Conservation (phyloP, 2,797 vertebrate species). For the Champsocephalus esox region DNA sequence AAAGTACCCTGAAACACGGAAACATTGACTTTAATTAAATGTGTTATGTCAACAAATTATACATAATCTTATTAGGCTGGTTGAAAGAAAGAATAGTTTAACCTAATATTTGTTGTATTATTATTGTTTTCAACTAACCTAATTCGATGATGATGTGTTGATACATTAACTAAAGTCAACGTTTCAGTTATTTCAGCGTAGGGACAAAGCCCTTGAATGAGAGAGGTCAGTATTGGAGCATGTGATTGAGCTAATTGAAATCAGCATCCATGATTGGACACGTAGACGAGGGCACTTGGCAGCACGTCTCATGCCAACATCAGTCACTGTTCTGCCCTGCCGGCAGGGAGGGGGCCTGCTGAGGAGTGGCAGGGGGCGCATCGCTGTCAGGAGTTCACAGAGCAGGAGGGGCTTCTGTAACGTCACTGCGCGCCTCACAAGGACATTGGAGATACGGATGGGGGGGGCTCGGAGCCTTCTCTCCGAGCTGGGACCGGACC, state of each 20-base stretch:
- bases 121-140: no score
- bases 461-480: constrained; percentile 57
- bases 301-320: constrained; percentile 78
- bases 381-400: constrained; percentile 61
- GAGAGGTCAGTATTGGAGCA: constrained; percentile 75
- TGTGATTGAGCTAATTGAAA: constrained; percentile 83
- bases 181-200: background rate
- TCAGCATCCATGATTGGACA: constrained; percentile 82
- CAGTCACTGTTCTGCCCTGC: constrained; percentile 70
- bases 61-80: no score
- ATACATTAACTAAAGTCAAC: no score
- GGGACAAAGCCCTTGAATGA: constrained; percentile 65
- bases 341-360: constrained; percentile 64
- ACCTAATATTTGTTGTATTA: no score
- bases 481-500: constrained; percentile 40
- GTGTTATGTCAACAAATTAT: no score
- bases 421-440: constrained; percentile 55
- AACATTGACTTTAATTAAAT: no score
- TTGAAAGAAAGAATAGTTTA: no score
- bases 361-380: constrained; percentile 67
- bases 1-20: constrained; percentile 1
- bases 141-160: no score
- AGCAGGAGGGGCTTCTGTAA: constrained; percentile 22
- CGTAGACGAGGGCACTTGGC: constrained; percentile 71
- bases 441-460: constrained; percentile 62